Evolutionary conservation across 2,113 vertebrate species (phyloP).

Genomic region (Ictalurus punctatus): DNA sequence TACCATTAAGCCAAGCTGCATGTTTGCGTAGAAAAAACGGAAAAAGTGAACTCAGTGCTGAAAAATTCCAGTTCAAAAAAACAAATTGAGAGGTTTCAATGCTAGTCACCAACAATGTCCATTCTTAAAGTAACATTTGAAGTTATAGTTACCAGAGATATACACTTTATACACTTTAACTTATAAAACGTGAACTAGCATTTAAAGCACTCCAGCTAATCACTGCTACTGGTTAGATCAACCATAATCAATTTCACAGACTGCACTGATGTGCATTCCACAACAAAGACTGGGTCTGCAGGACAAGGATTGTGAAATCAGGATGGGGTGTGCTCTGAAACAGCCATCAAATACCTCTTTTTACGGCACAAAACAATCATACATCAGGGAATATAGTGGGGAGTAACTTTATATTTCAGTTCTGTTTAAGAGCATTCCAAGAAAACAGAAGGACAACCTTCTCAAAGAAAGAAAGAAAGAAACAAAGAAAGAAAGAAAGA

Average conservation of each 20-base stretch:
- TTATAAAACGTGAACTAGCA: neutral
- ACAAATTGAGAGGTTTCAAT: neutral
- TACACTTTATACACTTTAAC: neutral
- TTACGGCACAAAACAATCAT: slow-evolving; percentile 41
- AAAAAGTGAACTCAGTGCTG: neutral
- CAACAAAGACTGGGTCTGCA: slow-evolving; percentile 8
- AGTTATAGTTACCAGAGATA: neutral
- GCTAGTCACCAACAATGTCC: neutral
- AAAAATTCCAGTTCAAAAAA: neutral
- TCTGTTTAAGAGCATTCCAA: slow-evolving; percentile 24
- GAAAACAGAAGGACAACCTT: neutral
- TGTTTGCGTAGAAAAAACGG: neutral
- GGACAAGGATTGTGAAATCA: slow-evolving; percentile 36
- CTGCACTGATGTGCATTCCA: slow-evolving; percentile 36
- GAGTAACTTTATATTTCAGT: slow-evolving; percentile 26
- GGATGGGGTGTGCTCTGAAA: slow-evolving; percentile 21
- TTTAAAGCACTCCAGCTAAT: neutral
- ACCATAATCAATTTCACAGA: slow-evolving; percentile 41
- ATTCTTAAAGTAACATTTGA: slow-evolving; percentile 6
- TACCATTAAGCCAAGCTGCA: neutral
- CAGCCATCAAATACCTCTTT: slow-evolving; percentile 46
- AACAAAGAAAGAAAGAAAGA: neutral
- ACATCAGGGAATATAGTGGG: neutral
- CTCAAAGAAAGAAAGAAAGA: slow-evolving; percentile 17
- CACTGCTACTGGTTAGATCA: slow-evolving; percentile 17